Evolutionary conservation across 2,888 invertebrate genomes (phyloP).

Genomic region (Stenchaetothrips biformis): DNA sequence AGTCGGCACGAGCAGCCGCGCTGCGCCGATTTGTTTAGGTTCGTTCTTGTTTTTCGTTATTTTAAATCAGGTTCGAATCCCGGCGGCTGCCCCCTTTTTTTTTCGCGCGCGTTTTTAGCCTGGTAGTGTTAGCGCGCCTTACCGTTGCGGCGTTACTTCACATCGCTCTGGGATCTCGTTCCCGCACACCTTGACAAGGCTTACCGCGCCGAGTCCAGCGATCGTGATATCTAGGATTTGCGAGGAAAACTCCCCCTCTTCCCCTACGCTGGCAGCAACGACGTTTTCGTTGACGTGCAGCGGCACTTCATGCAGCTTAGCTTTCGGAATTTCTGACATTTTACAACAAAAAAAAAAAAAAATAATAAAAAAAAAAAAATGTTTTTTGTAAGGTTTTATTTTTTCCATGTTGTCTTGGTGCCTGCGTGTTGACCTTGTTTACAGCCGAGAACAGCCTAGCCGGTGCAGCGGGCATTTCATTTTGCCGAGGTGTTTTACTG

Average conservation of each 20-base stretch:
- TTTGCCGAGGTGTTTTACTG: no score
- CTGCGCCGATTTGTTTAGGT: not conserved
- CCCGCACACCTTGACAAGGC: conserved; percentile 18
- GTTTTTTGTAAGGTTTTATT: no score
- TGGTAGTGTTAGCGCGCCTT: not conserved
- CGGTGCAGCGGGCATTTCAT: no score
- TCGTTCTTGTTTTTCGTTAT: not conserved
- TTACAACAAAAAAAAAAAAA: no score
- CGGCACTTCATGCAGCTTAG: no score
- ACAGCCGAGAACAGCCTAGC: no score
- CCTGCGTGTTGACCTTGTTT: no score
- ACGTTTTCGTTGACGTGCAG: no score
- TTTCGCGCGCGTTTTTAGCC: not conserved
- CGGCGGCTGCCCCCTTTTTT: not conserved
- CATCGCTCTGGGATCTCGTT: conserved; percentile 1
- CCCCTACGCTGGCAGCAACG: no score
- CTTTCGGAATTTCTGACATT: no score
- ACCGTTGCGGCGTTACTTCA: not conserved
- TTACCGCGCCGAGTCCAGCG: not conserved
- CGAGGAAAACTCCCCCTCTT: not conserved
- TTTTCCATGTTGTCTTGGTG: no score
- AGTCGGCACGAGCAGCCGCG: not conserved
- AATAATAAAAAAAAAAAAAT: no score
- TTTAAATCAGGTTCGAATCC: not conserved
- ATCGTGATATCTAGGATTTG: not conserved